Evolutionary conservation across 2,113 vertebrate genomes (phyloP).

Genomic region (human (Homo sapiens)): DNA sequence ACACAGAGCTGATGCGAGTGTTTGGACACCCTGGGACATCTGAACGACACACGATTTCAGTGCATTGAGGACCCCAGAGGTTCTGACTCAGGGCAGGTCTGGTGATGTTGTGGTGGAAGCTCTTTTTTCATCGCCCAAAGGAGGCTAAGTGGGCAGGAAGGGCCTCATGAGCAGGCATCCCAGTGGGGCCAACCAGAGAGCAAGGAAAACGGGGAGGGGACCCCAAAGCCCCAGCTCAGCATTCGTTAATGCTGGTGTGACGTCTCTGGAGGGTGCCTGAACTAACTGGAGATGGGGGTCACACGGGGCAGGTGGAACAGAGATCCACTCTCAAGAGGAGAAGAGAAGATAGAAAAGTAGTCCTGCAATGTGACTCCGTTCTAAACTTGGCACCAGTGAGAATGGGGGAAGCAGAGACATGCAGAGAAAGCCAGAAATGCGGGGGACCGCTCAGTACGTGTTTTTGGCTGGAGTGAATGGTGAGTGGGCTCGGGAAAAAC

Average conservation of each 20-base stretch:
- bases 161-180: neutral
- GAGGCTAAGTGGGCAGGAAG: no score
- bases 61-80: neutral
- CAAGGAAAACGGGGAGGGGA: neutral
- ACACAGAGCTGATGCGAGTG: fast-evolving
- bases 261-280: neutral
- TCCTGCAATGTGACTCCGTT: neutral
- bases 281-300: neutral
- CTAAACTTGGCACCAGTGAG: neutral
- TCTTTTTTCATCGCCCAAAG: no score
- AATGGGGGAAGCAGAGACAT: neutral
- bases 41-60: neutral
- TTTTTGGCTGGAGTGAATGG: neutral
- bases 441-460: fast-evolving
- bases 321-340: neutral
- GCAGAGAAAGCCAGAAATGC: neutral
- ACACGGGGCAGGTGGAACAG: no score
- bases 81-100: neutral
- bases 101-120: no score
- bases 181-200: fast-evolving
- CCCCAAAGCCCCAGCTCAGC: no score
- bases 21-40: neutral
- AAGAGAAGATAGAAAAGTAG: no score
- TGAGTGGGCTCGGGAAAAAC: fast-evolving
- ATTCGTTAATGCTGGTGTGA: neutral